Base-by-base conservation (phyloP, 2,113 vertebrate genomes). In the Hypocryptadius cinnamomeus region DNA sequence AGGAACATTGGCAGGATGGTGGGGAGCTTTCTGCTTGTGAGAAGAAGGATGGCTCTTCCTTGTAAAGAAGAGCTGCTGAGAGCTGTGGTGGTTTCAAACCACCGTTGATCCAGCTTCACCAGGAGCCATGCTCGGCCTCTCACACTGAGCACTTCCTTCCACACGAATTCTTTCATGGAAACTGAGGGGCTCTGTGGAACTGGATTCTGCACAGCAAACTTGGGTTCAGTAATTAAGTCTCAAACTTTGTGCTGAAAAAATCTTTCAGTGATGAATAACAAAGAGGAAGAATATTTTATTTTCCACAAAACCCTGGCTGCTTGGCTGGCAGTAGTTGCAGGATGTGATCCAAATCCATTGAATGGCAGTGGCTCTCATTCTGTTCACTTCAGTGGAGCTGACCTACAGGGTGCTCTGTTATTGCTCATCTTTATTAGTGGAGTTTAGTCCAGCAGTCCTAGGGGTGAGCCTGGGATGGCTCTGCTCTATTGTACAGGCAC, bases 281-380 rank as follows among this genome's bases (percentile, higher is more conserved):
- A 95, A 91, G 56, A 65, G 22, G 44, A 77, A 74, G 63, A 80
- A 24, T 69, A 72, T 83, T 94, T 89, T 78, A 47, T 65, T 94
- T 91, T 78, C 48, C 64, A 81, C 16, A 17, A 60, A 69, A 80
- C 44, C 60, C 27, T 79, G 39, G 16, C 25, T 63, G 50, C 50
- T 88, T 93, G 63, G 89, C 89, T 85, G 71, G 76, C 64, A 80
- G 79, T 56, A 73, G 63, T 10, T 83, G 85, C 42, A 76, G 90
- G 85, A 77, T 74, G 68, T 57, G 82, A 60, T 93, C 87, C 93
- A 96, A 94, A 86, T 28, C 64, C 60, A 42, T 11, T 87, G 74
- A 60, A 93, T 74, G 79, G 68, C 11, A 33, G 10, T 70, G 71
- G 24, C 78, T 71, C 8, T 92, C 8, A 1, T 68, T 82, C 47